These are phyloP conservation scores for Aphidius colemani DNA, from an alignment of 2,888 invertebrate species.

Conservation along the genomic window DNA sequence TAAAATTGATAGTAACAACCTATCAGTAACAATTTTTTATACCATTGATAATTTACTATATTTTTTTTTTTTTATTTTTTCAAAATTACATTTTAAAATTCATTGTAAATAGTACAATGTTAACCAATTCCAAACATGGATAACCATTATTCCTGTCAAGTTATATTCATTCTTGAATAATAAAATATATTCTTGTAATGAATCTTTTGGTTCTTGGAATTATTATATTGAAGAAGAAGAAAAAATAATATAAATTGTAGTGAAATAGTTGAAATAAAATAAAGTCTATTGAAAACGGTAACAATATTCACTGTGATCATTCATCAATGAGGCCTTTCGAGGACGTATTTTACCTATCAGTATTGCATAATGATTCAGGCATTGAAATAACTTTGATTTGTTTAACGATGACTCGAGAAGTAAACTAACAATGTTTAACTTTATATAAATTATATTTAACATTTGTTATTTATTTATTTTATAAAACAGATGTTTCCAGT, in stretches of 20 bases:
- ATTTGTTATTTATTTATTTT: constrained; percentile 6
- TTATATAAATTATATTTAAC: background rate
- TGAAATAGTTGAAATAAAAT: background rate
- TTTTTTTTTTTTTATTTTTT: no score
- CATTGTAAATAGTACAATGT: constrained; percentile 3
- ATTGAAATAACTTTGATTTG: constrained; percentile 9
- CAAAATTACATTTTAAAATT: no score
- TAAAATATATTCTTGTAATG: background rate
- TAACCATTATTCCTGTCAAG: constrained; percentile 13
- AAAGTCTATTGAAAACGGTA: constrained; percentile 10
- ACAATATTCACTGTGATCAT: constrained; percentile 12
- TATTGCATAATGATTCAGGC: constrained; percentile 7
- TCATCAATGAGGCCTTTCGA: background rate
- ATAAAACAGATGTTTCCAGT: constrained; percentile 50
- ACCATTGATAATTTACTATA: no score
- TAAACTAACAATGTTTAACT: background rate
- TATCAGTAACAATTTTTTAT: no score
- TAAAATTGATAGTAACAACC: no score
- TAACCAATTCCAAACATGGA: constrained; percentile 15
- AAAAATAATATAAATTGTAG: background rate
- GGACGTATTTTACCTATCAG: background rate
- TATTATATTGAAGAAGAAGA: background rate
- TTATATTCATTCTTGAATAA: constrained; percentile 10
- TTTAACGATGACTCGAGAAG: constrained; percentile 7
- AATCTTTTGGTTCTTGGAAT: constrained; percentile 3